Evolutionary conservation across 2,797 vertebrate species (phyloP).

Genomic region (Onychomys arenicola): DNA sequence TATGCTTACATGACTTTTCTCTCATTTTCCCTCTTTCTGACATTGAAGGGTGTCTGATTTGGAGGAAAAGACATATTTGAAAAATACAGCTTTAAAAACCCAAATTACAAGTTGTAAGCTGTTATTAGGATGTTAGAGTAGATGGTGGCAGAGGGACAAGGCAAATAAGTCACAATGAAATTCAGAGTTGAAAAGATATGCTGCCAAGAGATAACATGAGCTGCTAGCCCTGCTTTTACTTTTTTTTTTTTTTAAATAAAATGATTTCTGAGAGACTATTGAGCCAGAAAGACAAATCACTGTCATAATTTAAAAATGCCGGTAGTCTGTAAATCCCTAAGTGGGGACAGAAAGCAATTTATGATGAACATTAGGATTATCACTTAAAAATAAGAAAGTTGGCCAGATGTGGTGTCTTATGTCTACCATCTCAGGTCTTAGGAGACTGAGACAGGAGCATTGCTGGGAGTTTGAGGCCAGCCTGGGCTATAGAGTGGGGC

Average conservation of each 20-base stretch:
- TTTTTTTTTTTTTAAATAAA: neutral
- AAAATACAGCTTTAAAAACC: slow-evolving; percentile 77
- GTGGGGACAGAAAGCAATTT: slow-evolving; percentile 64
- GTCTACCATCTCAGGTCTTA: neutral
- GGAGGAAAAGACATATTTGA: slow-evolving; percentile 67
- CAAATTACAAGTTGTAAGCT: slow-evolving; percentile 75
- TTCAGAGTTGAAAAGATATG: slow-evolving; percentile 62
- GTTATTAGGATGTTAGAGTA: slow-evolving; percentile 77
- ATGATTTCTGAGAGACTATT: slow-evolving; percentile 66
- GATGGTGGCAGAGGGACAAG: slow-evolving; percentile 56
- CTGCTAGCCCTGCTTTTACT: slow-evolving; percentile 39
- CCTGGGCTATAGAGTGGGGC: neutral
- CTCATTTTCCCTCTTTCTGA: slow-evolving; percentile 57
- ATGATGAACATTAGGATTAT: slow-evolving; percentile 56
- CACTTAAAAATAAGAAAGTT: slow-evolving; percentile 38
- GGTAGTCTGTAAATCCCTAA: slow-evolving; percentile 66
- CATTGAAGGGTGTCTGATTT: slow-evolving; percentile 68
- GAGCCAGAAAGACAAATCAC: slow-evolving; percentile 65
- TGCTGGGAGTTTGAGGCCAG: neutral
- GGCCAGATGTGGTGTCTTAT: neutral
- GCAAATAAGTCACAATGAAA: slow-evolving; percentile 73
- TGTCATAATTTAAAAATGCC: slow-evolving; percentile 64
- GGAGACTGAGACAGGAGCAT: neutral
- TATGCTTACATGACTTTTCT: slow-evolving; percentile 5
- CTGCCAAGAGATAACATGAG: slow-evolving; percentile 65